phyloP scores from a whole-genome alignment of 2,113 vertebrate genomes.

The Azemiops feae region DNA sequence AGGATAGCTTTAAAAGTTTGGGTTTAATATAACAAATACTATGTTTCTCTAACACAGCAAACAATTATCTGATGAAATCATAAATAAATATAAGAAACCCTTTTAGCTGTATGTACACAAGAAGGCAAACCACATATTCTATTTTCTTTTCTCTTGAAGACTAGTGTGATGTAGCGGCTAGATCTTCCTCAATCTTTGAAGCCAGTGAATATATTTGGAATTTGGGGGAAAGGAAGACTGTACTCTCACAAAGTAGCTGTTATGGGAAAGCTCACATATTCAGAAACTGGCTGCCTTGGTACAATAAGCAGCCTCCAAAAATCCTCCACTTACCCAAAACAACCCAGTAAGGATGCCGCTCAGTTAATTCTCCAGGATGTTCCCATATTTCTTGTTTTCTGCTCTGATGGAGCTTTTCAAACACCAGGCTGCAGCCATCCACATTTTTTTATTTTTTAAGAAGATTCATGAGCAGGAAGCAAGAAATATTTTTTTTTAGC shows the following conservation, averaged over 20 bases:
- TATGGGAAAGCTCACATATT: not conserved
- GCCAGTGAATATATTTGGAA: not conserved
- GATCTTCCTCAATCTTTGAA: not conserved
- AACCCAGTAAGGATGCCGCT: not conserved
- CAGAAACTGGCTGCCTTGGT: not conserved
- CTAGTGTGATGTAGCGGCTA: not conserved
- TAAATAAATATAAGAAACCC: not conserved
- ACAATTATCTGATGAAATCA: not conserved
- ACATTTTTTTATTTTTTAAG: not conserved
- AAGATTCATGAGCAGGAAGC: not conserved
- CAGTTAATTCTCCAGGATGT: not conserved
- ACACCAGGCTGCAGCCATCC: not conserved
- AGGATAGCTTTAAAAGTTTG: conserved; percentile 3
- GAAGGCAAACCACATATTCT: not conserved
- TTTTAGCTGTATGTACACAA: not conserved
- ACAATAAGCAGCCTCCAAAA: not conserved
- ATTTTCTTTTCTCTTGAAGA: not conserved
- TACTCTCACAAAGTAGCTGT: not conserved
- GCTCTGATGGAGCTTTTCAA: not conserved
- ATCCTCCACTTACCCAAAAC: not conserved
- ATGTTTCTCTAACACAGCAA: not conserved
- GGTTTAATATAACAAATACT: not conserved
- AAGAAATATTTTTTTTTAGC: not conserved
- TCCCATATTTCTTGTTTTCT: not conserved
- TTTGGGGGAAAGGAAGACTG: not conserved